Evolutionary conservation across 2,113 vertebrate genomes (phyloP).

Genomic region (Phodopus roborovskii): DNA sequence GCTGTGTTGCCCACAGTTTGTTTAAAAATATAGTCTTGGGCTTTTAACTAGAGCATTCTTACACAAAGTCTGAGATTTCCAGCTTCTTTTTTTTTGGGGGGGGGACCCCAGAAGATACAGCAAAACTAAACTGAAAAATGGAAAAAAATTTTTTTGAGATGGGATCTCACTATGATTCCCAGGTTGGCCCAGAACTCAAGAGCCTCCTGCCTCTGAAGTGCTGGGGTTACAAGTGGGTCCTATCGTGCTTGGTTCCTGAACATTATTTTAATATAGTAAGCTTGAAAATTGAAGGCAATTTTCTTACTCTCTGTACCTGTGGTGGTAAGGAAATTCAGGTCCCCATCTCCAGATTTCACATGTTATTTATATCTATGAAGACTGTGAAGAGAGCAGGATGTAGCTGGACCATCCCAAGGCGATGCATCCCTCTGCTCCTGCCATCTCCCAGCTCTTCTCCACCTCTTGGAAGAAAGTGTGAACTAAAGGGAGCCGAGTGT

Average conservation of each 20-base stretch:
- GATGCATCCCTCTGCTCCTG: neutral
- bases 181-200: neutral
- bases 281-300: neutral
- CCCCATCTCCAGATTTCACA: neutral
- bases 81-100: neutral
- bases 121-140: neutral
- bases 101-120: neutral
- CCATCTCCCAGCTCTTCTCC: neutral
- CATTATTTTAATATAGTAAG: neutral
- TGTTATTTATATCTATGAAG: slow-evolving; percentile 5
- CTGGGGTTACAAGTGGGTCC: neutral
- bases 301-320: slow-evolving; percentile 14
- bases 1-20: neutral
- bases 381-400: neutral
- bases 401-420: neutral
- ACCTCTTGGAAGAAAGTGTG: neutral
- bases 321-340: neutral
- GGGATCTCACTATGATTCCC: neutral
- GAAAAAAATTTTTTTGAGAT: neutral
- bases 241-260: neutral
- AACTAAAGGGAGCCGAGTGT: slow-evolving; percentile 4
- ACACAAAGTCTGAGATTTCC: neutral
- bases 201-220: no score
- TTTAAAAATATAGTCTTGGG: neutral
- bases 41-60: neutral